Evolutionary conservation across 2,113 vertebrate genomes (phyloP).

Genomic region (Mesembrinibis cayennensis): DNA sequence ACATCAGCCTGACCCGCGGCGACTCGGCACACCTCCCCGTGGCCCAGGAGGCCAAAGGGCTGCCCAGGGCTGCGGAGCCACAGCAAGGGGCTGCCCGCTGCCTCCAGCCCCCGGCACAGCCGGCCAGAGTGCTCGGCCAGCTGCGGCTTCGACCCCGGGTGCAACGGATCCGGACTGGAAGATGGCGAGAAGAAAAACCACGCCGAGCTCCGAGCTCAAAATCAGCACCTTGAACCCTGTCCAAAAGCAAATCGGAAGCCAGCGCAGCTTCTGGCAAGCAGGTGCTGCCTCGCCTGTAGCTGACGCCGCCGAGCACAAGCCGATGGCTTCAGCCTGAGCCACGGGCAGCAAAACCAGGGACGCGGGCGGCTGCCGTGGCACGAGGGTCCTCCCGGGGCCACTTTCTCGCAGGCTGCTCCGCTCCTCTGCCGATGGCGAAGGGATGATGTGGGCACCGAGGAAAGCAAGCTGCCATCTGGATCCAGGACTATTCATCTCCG

Average conservation of each 20-base stretch:
- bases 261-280: not conserved
- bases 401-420: not conserved
- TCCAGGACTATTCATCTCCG: conserved; percentile 3
- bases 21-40: not conserved
- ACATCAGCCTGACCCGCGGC: not conserved
- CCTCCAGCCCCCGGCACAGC: not conserved
- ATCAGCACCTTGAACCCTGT: not conserved
- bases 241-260: not conserved
- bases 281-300: not conserved
- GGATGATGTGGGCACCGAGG: not conserved
- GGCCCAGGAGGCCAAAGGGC: not conserved
- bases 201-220: not conserved
- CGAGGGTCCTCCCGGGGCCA: not conserved
- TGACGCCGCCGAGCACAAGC: not conserved
- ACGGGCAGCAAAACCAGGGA: not conserved
- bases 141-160: not conserved
- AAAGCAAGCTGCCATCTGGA: conserved; percentile 12
- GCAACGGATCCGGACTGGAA: not conserved
- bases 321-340: not conserved
- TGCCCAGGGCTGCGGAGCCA: not conserved
- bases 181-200: not conserved
- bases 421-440: not conserved
- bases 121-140: not conserved
- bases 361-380: not conserved
- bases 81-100: not conserved